Percentiles rank a stretch among this genome's conserved stretches.
These are phyloP conservation scores for Pomatorhinus ruficollis DNA, from an alignment of 2,113 vertebrate genomes.

Conservation along the genomic window DNA sequence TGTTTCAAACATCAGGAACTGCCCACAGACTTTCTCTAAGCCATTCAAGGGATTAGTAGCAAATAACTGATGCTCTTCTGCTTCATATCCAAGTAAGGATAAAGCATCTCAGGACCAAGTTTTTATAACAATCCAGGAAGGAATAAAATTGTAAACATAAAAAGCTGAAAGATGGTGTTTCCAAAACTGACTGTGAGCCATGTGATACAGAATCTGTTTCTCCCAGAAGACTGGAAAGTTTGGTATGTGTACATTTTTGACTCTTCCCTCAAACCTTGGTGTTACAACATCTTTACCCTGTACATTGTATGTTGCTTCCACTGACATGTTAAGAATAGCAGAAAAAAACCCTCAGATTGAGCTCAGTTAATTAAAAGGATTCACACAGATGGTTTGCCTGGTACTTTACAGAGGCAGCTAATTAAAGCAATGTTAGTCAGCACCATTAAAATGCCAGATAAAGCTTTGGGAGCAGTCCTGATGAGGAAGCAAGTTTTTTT, in stretches of 20 bases:
- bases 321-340: not conserved
- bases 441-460: conserved; percentile 40
- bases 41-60: not conserved
- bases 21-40: not conserved
- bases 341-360: not conserved
- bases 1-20: not conserved
- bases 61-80: conserved; percentile 2
- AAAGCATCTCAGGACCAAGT: not conserved
- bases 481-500: not conserved
- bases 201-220: not conserved
- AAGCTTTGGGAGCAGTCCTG: conserved; percentile 8
- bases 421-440: conserved; percentile 44
- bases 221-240: not conserved
- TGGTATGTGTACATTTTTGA: not conserved
- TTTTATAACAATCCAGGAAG: conserved; percentile 1
- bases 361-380: conserved; percentile 44
- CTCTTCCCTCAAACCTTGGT: not conserved
- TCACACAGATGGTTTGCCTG: conserved; percentile 49
- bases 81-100: conserved; percentile 27
- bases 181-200: not conserved
- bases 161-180: not conserved
- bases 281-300: not conserved
- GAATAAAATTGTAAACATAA: not conserved
- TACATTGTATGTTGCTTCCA: not conserved
- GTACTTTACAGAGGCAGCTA: conserved; percentile 18